Evolutionary conservation across 2,113 vertebrate genomes (phyloP).

Genomic region (Corydoras sp.): DNA sequence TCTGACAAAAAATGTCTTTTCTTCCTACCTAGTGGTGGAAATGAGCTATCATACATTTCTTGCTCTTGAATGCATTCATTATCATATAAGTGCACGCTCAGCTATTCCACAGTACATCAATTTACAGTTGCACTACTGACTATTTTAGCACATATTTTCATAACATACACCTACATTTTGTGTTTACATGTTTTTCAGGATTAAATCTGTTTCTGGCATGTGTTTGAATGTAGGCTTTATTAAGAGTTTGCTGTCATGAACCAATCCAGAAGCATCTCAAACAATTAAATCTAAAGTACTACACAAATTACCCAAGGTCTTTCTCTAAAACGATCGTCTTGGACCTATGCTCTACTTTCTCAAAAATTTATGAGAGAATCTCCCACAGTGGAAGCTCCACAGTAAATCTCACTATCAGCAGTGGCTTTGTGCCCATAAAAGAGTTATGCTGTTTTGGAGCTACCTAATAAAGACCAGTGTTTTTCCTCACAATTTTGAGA

Average conservation of each 20-base stretch:
- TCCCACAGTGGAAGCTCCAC: not conserved
- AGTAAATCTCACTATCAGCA: constrained; percentile 10
- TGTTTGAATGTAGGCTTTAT: not conserved
- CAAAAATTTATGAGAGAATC: constrained; percentile 13
- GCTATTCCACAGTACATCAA: too few species aligned
- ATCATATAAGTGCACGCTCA: too few species aligned
- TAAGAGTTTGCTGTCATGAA: not conserved
- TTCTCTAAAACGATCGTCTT: not conserved
- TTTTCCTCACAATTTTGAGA: constrained; percentile 17
- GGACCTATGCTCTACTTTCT: constrained; percentile 1
- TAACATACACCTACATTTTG: too few species aligned
- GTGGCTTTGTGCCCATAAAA: not conserved
- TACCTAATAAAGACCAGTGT: constrained; percentile 4
- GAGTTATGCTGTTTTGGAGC: not conserved
- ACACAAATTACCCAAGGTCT: not conserved
- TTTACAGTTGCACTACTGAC: too few species aligned
- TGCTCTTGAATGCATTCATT: too few species aligned
- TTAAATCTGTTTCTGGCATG: not conserved
- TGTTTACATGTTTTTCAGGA: too few species aligned
- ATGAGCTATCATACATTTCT: too few species aligned
- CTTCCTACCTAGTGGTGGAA: too few species aligned
- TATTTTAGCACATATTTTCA: too few species aligned
- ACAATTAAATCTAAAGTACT: not conserved
- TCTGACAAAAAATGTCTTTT: too few species aligned
- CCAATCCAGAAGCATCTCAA: not conserved